Percentiles rank a stretch among this genome's conserved stretches.
phyloP scores from a whole-genome alignment of 2,888 invertebrate species.

The Catotricha subobsoleta region DNA sequence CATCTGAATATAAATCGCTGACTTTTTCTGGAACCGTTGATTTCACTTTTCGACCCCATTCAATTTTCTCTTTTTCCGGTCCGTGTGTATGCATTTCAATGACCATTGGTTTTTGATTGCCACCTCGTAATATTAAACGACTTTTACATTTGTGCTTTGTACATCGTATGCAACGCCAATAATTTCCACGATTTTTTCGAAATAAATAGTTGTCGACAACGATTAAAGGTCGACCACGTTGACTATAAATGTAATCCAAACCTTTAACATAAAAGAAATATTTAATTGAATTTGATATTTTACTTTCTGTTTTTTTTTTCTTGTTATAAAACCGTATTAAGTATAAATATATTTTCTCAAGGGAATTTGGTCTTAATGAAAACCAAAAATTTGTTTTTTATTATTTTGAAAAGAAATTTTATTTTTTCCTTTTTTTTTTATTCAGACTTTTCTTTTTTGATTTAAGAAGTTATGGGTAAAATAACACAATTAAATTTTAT shows the following conservation, averaged over 20 bases:
- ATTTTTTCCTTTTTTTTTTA: no score
- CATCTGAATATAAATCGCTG: no score
- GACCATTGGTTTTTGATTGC: constrained; percentile 13
- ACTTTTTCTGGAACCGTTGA: constrained; percentile 1
- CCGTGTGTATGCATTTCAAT: constrained; percentile 19
- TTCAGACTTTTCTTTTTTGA: no score
- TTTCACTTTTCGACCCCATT: constrained; percentile 14
- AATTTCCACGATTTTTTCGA: constrained; percentile 20
- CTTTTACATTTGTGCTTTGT: constrained; percentile 19
- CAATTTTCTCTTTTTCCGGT: constrained; percentile 19
- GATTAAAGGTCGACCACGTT: constrained; percentile 19
- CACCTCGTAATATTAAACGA: constrained; percentile 17
- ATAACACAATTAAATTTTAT: no score
- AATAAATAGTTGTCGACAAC: constrained; percentile 20
- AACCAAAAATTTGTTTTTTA: neutral
- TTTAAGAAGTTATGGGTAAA: no score
- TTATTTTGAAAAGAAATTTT: neutral
- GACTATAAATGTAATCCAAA: constrained; percentile 20
- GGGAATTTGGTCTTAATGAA: neutral
- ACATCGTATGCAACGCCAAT: constrained; percentile 21
- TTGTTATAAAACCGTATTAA: no score
- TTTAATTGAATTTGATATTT: neutral
- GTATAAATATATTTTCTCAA: neutral
- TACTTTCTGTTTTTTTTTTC: no score
- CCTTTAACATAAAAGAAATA: constrained; percentile 9